Percentiles rank a stretch among this genome's conserved stretches.
Evolutionary conservation across 2,888 invertebrate species (phyloP).

Genomic region (Coelogynopora nodosa): DNA sequence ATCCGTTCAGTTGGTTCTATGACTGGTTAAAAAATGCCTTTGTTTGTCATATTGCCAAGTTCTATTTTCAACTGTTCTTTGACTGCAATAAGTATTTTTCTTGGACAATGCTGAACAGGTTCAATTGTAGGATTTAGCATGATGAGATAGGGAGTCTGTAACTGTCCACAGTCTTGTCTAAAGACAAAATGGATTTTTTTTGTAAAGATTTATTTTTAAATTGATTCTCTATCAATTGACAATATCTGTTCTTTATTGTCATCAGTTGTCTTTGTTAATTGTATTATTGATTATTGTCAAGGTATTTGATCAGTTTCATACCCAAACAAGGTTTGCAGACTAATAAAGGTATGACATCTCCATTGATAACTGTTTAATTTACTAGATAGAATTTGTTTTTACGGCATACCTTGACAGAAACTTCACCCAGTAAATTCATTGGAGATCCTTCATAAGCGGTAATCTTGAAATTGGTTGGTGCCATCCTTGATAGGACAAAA

Average conservation of each 20-base stretch:
- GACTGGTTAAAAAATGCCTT: neutral
- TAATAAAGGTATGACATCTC: neutral
- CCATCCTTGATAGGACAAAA: neutral
- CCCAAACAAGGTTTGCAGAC: neutral
- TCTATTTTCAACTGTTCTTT: neutral
- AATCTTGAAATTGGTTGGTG: neutral
- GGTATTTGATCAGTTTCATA: no score
- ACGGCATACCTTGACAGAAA: neutral
- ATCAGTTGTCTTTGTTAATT: neutral
- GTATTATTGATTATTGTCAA: neutral
- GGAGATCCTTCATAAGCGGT: neutral
- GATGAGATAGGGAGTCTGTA: neutral
- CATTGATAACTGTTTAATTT: neutral
- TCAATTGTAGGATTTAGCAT: neutral
- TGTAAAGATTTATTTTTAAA: neutral
- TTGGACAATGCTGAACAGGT: neutral
- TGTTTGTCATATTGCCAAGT: neutral
- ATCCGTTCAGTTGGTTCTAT: conserved; percentile 30
- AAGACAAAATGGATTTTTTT: neutral
- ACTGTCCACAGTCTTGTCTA: neutral
- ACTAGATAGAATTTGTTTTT: neutral
- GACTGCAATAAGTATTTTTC: neutral
- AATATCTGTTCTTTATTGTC: neutral
- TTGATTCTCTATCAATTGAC: neutral
- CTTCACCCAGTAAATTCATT: neutral